Conservation (phyloP, 2,113 vertebrate species). For the Thymallus thymallus region DNA sequence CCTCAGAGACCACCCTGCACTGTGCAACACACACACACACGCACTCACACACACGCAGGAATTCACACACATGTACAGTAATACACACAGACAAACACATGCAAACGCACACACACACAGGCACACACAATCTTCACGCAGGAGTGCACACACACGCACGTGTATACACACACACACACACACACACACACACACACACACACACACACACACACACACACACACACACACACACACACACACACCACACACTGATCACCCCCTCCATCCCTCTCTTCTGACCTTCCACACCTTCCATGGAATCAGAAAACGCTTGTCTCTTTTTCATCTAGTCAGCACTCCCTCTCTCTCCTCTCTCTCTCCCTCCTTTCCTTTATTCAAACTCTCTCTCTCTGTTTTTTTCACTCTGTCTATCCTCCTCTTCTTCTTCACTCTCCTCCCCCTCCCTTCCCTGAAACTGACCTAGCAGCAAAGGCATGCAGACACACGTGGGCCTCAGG, state of each 20-base stretch:
- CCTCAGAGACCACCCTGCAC: neutral
- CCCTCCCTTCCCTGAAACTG: slow-evolving; percentile 9
- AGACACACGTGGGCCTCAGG: slow-evolving; percentile 23
- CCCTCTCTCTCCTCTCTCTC: slow-evolving; percentile 9
- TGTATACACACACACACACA: too few species aligned
- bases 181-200: too few species aligned
- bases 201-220: neutral
- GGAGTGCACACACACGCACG: too few species aligned
- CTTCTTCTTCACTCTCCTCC: neutral
- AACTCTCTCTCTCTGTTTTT: neutral
- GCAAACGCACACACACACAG: too few species aligned
- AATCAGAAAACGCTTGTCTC: slow-evolving; percentile 50
- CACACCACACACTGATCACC: neutral
- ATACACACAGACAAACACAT: too few species aligned
- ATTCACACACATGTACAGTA: too few species aligned
- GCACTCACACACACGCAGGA: neutral
- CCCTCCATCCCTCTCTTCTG: slow-evolving; percentile 27
- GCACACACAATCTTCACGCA: too few species aligned
- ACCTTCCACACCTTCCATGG: slow-evolving; percentile 52
- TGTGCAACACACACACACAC: neutral
- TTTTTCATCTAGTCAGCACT: slow-evolving; percentile 59
- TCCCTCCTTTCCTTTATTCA: neutral
- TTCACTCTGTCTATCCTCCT: neutral
- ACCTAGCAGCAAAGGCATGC: slow-evolving; percentile 25
- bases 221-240: neutral